Evolutionary conservation across 2,113 vertebrate genomes (phyloP).

Genomic region (Protomyctophum bolini): DNA sequence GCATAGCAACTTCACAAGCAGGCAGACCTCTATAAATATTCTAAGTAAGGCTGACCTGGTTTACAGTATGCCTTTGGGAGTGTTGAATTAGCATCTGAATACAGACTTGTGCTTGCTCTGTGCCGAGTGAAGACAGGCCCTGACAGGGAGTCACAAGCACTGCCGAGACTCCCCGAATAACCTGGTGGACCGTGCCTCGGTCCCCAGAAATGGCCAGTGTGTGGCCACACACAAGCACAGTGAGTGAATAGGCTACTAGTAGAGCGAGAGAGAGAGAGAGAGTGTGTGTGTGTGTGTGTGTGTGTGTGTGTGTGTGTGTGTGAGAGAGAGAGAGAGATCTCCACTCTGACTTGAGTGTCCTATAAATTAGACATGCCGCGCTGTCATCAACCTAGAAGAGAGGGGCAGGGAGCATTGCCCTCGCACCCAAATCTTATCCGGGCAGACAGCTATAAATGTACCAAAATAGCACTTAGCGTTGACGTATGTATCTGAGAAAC

Average conservation of each 20-base stretch:
- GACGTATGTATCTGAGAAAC: not conserved
- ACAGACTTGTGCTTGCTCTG: constrained; percentile 64
- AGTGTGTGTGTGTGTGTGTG: not conserved
- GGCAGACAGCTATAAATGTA: not conserved
- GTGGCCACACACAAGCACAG: constrained; percentile 38
- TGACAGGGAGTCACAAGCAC: constrained; percentile 57
- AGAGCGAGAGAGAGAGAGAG: constrained; percentile 26
- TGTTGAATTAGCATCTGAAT: constrained; percentile 80
- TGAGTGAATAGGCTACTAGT: constrained; percentile 24
- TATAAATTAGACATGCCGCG: not conserved
- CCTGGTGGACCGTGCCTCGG: constrained; percentile 7
- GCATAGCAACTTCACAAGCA: constrained; percentile 60
- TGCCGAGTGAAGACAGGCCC: constrained; percentile 66
- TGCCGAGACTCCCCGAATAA: constrained; percentile 47
- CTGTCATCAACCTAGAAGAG: not conserved
- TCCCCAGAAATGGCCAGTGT: constrained; percentile 16
- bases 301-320: not conserved
- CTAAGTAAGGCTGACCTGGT: constrained; percentile 81
- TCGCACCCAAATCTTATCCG: not conserved
- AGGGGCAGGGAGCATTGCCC: not conserved
- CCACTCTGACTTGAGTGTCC: not conserved
- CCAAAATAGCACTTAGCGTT: not conserved
- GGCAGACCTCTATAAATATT: constrained; percentile 80
- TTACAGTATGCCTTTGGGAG: constrained; percentile 78
- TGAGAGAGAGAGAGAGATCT: not conserved